Evolutionary conservation across 2,888 invertebrate species (phyloP).

Genomic region (Cylloceria caligata): DNA sequence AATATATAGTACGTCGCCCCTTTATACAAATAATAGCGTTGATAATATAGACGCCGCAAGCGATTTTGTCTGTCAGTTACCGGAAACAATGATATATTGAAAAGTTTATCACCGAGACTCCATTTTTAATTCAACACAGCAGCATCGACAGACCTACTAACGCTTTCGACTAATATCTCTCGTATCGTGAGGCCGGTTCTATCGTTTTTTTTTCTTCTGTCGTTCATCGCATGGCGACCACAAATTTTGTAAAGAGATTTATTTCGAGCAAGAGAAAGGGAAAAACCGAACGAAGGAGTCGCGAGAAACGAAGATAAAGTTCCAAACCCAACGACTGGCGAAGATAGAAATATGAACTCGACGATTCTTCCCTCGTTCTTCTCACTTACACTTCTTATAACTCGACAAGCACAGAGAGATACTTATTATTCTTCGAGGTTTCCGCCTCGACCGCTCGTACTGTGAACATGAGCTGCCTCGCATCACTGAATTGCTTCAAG

Average conservation of each 20-base stretch:
- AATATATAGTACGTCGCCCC: background rate
- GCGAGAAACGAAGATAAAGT: slow-evolving; percentile 35
- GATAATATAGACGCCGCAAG: background rate
- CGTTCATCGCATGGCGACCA: background rate
- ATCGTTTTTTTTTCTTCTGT: background rate
- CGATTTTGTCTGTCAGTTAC: background rate
- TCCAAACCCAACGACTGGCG: slow-evolving; percentile 22
- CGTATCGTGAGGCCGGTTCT: background rate
- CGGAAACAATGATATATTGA: slow-evolving; percentile 20
- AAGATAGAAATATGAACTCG: slow-evolving; percentile 61
- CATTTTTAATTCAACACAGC: background rate
- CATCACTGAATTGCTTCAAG: slow-evolving; percentile 4
- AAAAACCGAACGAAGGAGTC: slow-evolving; percentile 31
- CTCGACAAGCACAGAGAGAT: slow-evolving; percentile 6
- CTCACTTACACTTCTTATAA: background rate
- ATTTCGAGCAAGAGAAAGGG: slow-evolving; percentile 45
- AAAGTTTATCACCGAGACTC: slow-evolving; percentile 1
- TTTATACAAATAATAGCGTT: background rate
- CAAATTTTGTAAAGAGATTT: slow-evolving; percentile 48
- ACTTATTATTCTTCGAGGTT: slow-evolving; percentile 11
- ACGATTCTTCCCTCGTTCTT: slow-evolving; percentile 31
- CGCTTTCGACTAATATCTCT: slow-evolving; percentile 9
- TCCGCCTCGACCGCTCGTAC: background rate
- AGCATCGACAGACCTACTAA: background rate
- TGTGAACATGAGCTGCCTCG: background rate